Percentiles rank a stretch among this genome's conserved stretches.
phyloP scores from a whole-genome alignment of 23 tunicate genomes.

The Halocynthia aurantium region DNA sequence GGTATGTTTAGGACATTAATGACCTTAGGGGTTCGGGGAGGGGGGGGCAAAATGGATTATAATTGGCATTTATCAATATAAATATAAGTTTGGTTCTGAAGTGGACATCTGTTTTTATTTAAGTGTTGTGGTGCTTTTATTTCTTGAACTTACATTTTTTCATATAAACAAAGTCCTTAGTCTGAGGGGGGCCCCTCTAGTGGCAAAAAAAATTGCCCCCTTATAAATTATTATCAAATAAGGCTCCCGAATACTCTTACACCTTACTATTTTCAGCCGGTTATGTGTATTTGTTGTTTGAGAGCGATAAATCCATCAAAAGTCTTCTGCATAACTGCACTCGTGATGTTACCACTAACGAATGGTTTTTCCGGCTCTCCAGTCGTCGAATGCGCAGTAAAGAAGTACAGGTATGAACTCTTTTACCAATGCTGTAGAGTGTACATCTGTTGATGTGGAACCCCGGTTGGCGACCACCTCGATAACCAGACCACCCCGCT shows the following conservation, averaged over 20 bases:
- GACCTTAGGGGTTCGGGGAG: too few relatives aligned
- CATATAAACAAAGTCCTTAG: background rate
- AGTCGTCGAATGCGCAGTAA: constrained; percentile 94
- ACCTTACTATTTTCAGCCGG: constrained; percentile 54
- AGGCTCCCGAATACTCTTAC: background rate
- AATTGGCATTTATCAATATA: too few relatives aligned
- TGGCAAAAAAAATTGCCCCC: too few relatives aligned
- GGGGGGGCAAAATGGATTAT: too few relatives aligned
- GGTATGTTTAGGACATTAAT: constrained; percentile 32
- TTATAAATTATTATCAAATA: too few relatives aligned
- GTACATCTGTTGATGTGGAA: too few relatives aligned
- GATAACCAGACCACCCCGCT: too few relatives aligned
- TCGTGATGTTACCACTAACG: constrained; percentile 80
- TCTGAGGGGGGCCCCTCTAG: background rate
- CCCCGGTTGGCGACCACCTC: too few relatives aligned
- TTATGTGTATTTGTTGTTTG: constrained; percentile 79
- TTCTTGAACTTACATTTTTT: background rate
- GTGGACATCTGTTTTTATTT: too few relatives aligned
- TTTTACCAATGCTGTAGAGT: background rate
- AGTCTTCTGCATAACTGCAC: constrained; percentile 86
- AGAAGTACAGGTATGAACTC: constrained; percentile 69
- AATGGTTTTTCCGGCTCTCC: constrained; percentile 78
- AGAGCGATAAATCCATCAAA: constrained; percentile 83
- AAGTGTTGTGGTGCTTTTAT: background rate
- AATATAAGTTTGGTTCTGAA: too few relatives aligned